Evolutionary conservation across 2,113 vertebrate genomes (phyloP).

Genomic region (Sus scrofa): DNA sequence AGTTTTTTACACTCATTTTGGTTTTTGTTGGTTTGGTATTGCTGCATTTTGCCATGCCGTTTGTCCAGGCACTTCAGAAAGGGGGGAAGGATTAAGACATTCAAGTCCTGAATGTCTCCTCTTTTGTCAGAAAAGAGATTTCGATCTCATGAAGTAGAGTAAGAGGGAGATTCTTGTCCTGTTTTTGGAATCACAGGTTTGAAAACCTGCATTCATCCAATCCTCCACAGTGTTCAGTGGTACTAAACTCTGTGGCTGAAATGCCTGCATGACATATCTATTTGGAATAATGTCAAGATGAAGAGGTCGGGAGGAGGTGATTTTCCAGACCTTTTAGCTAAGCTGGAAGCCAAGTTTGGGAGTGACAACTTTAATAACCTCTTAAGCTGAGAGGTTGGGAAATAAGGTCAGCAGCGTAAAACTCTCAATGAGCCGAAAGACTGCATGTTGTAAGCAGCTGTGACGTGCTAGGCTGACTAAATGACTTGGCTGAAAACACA

Average conservation of each 20-base stretch:
- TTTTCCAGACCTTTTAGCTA: constrained; percentile 17
- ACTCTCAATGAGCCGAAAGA: not conserved
- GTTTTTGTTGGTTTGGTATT: constrained; percentile 3
- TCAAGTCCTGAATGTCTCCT: constrained; percentile 6
- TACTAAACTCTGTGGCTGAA: constrained; percentile 17
- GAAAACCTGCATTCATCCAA: constrained; percentile 28
- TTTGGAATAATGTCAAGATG: not conserved
- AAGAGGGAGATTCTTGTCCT: constrained; percentile 28
- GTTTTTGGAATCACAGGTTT: constrained; percentile 62
- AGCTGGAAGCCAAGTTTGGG: not conserved
- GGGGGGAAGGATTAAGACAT: not conserved
- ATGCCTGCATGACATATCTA: not conserved
- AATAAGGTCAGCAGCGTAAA: not conserved
- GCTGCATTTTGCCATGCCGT: not conserved
- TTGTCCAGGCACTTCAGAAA: constrained; percentile 16
- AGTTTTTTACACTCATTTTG: not conserved
- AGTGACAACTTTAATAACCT: constrained; percentile 32
- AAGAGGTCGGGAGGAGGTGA: constrained; percentile 43
- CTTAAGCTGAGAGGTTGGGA: not conserved
- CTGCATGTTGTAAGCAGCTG: not conserved
- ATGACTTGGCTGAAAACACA: not conserved
- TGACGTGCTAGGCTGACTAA: not conserved
- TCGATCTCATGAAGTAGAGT: constrained; percentile 34
- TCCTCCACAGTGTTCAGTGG: not conserved
- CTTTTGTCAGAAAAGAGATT: constrained; percentile 56